A percentile compares a stretch with the other conserved stretches of the same genome.
Conservation (phyloP, 2,888 invertebrate genomes). For the Clitarchus hookeri region DNA sequence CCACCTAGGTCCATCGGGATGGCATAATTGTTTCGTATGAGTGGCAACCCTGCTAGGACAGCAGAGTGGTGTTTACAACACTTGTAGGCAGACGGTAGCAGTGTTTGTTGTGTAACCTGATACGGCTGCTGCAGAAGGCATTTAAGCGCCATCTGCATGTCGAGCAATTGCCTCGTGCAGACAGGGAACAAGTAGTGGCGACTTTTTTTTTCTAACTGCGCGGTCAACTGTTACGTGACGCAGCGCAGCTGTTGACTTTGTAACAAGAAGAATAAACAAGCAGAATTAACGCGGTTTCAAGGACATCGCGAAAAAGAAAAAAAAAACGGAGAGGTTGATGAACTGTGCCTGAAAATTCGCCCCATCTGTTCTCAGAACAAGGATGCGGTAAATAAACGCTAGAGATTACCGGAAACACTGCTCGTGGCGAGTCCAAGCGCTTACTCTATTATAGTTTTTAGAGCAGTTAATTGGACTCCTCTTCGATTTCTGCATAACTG, state of each 20-base stretch:
- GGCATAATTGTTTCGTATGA: too few relatives aligned
- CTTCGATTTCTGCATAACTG: too few relatives aligned
- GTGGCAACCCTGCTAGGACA: too few relatives aligned
- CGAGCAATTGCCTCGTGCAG: background rate
- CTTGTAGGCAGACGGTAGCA: too few relatives aligned
- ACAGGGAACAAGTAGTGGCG: background rate
- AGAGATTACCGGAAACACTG: background rate
- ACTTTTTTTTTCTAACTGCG: background rate
- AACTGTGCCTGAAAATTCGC: background rate
- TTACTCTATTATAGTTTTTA: too few relatives aligned
- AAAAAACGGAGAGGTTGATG: background rate
- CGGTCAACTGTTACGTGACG: constrained; percentile 14
- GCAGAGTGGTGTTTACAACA: too few relatives aligned
- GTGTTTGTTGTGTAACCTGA: background rate
- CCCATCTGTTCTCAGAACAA: background rate
- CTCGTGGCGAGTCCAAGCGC: too few relatives aligned
- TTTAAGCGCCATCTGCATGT: background rate
- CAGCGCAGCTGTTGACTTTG: constrained; percentile 7
- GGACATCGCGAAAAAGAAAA: background rate
- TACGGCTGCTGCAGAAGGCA: background rate
- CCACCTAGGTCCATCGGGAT: too few relatives aligned
- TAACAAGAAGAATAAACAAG: constrained; percentile 5
- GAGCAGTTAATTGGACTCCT: too few relatives aligned
- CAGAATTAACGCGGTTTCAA: background rate
- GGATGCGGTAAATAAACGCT: background rate